Base-by-base conservation (phyloP, 1,140 invertebrate genomes). In the Bombus haemorrhoidalis region DNA sequence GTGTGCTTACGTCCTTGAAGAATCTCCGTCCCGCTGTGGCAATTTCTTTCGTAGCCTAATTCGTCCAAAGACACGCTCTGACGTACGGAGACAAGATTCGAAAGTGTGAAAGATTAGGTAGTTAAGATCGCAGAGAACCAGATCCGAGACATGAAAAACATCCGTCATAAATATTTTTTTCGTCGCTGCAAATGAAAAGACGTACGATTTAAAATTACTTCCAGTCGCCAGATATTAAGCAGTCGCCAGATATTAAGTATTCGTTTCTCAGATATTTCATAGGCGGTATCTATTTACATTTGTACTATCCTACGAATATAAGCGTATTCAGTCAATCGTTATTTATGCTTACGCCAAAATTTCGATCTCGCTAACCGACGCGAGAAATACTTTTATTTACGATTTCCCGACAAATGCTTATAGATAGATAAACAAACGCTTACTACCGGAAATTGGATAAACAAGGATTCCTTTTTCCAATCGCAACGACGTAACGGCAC, bases 101-200 rank as follows among this genome's bases (percentile, higher is more conserved):
- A 87, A 71, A 86, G 77, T 72, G 72, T 85, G 77, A 64, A 81
- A 77, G 85, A 87, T 87, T 75, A 77, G 83, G n/a, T 71, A 69
- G 62, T 68, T 79, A 59, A 39, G 69, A 80, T 86, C 6, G 34
- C 47, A 8, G 22, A 53, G 47, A 53, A 53, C 5, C 47, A 53
- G 47, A 53, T 53, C 47, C 6, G 41, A 25, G 73, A 22, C 39
- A n/a, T 1, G 15, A 15, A 53, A n/a, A 47, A 22, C 22, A 32
- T 12, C 57, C 1, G 75, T 22, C 12, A n/a, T 62, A 77, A 62
- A 62, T n/a, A 77, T 41, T 37, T 62, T 62, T 22, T 47, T 37
- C 66, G 32, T 15, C 8, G 0, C 66, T 4, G 47, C 25, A 37
- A 28, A 68, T 68, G 66, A 37, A 68, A 68, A 68, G 66, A 68